A percentile compares a stretch with the other conserved stretches of the same genome.
Conservation (phyloP, 2,113 vertebrate species). For the Tapirus terrestris region DNA sequence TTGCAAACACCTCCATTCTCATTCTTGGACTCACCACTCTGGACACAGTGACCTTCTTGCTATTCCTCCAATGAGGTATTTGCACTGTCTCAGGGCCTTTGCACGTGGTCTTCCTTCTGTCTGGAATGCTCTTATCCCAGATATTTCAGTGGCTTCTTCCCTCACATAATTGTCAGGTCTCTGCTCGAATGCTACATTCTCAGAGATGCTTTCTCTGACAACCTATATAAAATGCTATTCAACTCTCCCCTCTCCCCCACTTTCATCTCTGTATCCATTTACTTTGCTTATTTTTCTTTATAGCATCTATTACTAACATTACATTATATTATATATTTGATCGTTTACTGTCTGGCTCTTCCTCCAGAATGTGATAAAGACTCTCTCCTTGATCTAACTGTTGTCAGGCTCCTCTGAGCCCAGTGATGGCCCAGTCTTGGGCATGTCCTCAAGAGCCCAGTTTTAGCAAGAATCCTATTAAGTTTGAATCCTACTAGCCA, state of each 20-base stretch:
- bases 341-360: not conserved
- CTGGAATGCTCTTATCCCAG: not conserved
- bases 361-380: not conserved
- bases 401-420: not conserved
- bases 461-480: not conserved
- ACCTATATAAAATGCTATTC: not conserved
- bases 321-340: not conserved
- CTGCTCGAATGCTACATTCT: not conserved
- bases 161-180: not conserved
- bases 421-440: not conserved
- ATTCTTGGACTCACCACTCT: not conserved
- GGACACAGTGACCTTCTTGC: not conserved
- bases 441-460: not conserved
- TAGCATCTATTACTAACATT: not conserved
- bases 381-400: not conserved
- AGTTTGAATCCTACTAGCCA: not conserved
- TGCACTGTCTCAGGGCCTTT: not conserved
- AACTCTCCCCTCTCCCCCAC: not conserved
- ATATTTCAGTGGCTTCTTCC: not conserved
- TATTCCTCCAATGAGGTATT: not conserved
- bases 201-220: not conserved
- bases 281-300: not conserved
- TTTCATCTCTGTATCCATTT: not conserved
- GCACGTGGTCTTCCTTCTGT: not conserved
- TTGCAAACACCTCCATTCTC: not conserved